phyloP scores from a whole-genome alignment of 2,797 vertebrate genomes.

The Hydrocynus forskahlii region DNA sequence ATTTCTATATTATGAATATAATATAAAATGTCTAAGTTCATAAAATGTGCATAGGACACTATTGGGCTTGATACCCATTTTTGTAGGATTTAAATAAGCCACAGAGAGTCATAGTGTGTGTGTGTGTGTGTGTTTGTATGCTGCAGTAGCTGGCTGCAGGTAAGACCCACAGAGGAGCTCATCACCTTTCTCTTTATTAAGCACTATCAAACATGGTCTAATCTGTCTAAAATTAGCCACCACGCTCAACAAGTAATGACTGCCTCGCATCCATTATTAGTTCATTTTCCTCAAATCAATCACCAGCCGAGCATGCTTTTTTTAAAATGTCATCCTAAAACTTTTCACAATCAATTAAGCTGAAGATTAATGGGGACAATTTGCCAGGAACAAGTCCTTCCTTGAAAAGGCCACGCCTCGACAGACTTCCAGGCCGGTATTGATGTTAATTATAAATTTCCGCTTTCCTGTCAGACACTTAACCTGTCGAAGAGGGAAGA shows the following conservation, averaged over 20 bases:
- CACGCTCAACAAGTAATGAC: conserved; percentile 76
- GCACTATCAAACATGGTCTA: conserved; percentile 78
- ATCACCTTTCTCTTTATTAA: conserved; percentile 74
- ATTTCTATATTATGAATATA: background rate
- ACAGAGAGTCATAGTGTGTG: background rate
- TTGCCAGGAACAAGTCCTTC: conserved; percentile 78
- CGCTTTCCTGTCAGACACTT: conserved; percentile 69
- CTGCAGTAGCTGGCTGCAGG: conserved; percentile 24
- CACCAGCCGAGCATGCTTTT: conserved; percentile 74
- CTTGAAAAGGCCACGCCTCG: conserved; percentile 71
- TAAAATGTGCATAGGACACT: conserved; percentile 30
- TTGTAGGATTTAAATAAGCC: background rate
- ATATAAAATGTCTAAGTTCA: background rate
- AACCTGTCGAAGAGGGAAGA: conserved; percentile 64
- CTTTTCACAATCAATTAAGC: conserved; percentile 85
- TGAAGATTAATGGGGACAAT: conserved; percentile 85
- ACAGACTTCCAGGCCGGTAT: conserved; percentile 66
- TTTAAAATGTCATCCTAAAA: conserved; percentile 85
- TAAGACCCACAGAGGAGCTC: conserved; percentile 51
- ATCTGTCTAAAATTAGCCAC: conserved; percentile 80
- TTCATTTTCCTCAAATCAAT: conserved; percentile 80
- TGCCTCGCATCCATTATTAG: conserved; percentile 81
- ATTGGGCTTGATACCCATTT: background rate
- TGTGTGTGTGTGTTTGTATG: background rate
- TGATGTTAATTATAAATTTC: conserved; percentile 73